Conservation (phyloP, 2,888 invertebrate genomes). For the Branchellion lobata region DNA sequence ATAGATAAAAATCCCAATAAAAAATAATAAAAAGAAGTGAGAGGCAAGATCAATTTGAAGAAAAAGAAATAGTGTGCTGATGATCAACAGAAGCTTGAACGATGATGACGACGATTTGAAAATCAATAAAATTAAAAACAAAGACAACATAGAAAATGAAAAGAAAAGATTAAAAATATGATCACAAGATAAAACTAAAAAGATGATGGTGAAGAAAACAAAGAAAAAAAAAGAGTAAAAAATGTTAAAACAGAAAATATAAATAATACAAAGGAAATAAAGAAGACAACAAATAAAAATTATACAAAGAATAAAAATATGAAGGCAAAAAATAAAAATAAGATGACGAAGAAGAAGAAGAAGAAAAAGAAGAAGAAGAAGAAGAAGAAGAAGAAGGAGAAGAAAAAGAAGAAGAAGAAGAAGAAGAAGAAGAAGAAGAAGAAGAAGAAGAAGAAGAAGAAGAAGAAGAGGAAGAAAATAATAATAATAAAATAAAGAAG, state of each 20-base stretch:
- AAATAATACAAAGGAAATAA: neutral
- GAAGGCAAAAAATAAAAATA: conserved; percentile 21
- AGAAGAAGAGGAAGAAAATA: neutral
- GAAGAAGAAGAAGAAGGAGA: conserved; percentile 43
- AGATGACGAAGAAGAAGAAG: conserved; percentile 16
- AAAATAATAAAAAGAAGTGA: too few species aligned
- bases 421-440: conserved; percentile 35
- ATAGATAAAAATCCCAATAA: too few species aligned
- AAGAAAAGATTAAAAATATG: too few species aligned
- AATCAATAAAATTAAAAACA: too few species aligned
- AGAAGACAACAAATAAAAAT: conserved; percentile 15
- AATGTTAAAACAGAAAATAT: neutral
- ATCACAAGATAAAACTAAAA: too few species aligned
- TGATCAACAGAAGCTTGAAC: too few species aligned
- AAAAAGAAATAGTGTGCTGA: too few species aligned
- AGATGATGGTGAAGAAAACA: neutral
- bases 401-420: conserved; percentile 44
- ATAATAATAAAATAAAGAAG: neutral
- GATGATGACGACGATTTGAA: too few species aligned
- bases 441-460: neutral
- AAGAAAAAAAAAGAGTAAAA: neutral
- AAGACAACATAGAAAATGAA: too few species aligned
- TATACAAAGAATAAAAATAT: conserved; percentile 30
- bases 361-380: conserved; percentile 39
- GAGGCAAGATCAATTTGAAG: too few species aligned